phyloP scores from a whole-genome alignment of 1,140 invertebrate genomes.

The Drosophila hydei region DNA sequence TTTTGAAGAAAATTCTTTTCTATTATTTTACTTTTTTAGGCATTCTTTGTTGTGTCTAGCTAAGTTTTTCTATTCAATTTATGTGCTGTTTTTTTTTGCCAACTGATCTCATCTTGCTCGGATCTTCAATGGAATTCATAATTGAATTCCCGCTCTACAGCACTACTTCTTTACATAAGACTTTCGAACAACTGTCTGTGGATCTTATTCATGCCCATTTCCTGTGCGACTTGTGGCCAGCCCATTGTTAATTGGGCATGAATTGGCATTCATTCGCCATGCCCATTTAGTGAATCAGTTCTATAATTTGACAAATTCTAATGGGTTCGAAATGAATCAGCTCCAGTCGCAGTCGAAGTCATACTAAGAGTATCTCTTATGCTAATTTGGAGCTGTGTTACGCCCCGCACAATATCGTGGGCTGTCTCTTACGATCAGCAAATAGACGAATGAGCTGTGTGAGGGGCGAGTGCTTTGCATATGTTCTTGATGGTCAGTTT shows the following conservation, averaged over 20 bases:
- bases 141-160: constrained; percentile 17
- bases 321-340: constrained; percentile 63
- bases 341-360: constrained; percentile 37
- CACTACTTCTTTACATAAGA: constrained; percentile 2
- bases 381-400: constrained; percentile 64
- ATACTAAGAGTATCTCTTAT: constrained; percentile 38
- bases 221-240: constrained; percentile 28
- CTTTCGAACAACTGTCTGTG: background rate
- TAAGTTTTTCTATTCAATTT: constrained; percentile 2
- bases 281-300: constrained; percentile 58
- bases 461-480: constrained; percentile 38
- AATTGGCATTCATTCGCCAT: constrained; percentile 28
- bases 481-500: constrained; percentile 31
- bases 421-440: constrained; percentile 38
- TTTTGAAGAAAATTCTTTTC: background rate
- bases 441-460: constrained; percentile 1
- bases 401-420: constrained; percentile 44
- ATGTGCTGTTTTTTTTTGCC: background rate
- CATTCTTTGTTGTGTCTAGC: background rate
- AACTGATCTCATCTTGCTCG: constrained; percentile 36
- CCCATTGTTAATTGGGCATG: constrained; percentile 48
- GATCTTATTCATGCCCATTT: constrained; percentile 38
- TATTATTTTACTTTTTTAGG: background rate
- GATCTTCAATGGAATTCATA: constrained; percentile 12
- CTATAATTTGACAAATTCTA: constrained; percentile 77